These are phyloP conservation scores for Vireo altiloquus DNA, from an alignment of 2,113 vertebrate species.

Conservation along the genomic window DNA sequence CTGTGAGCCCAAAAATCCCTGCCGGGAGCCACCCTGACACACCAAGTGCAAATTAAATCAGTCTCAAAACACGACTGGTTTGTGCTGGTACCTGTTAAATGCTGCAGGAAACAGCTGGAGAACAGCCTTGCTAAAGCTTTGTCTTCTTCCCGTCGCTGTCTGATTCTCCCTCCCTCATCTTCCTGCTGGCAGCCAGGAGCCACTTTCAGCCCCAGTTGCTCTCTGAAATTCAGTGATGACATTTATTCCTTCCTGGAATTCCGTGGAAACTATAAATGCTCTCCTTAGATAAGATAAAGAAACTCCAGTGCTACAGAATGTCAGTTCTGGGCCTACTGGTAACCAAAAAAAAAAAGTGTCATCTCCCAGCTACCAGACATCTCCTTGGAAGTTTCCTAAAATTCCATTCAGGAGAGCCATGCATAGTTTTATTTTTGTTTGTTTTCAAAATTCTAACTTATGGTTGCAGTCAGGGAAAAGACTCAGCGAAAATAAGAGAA, in stretches of 20 bases:
- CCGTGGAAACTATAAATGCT: background rate
- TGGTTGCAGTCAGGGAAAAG: background rate
- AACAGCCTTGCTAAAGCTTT: background rate
- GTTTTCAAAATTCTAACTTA: background rate
- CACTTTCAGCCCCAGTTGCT: background rate
- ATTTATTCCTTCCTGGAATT: background rate
- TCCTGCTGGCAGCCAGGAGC: background rate
- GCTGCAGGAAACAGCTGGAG: background rate
- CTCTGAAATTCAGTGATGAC: background rate
- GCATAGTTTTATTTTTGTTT: fast-evolving
- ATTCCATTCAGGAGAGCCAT: background rate
- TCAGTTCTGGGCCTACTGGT: background rate
- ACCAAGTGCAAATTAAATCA: background rate
- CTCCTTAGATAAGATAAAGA: background rate
- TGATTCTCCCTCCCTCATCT: background rate
- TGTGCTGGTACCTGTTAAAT: background rate
- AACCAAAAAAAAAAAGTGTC: background rate
- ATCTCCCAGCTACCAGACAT: background rate
- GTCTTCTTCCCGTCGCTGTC: fast-evolving
- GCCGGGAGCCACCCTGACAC: background rate
- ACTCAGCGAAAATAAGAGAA: background rate
- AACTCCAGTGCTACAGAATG: background rate
- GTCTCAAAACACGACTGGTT: background rate
- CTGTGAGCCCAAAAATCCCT: background rate
- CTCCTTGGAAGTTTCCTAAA: background rate